Evolutionary conservation across 1,140 invertebrate genomes (phyloP), one percentile per base, ranked within the genome.

Genomic region (Procambarus clarkii): DNA sequence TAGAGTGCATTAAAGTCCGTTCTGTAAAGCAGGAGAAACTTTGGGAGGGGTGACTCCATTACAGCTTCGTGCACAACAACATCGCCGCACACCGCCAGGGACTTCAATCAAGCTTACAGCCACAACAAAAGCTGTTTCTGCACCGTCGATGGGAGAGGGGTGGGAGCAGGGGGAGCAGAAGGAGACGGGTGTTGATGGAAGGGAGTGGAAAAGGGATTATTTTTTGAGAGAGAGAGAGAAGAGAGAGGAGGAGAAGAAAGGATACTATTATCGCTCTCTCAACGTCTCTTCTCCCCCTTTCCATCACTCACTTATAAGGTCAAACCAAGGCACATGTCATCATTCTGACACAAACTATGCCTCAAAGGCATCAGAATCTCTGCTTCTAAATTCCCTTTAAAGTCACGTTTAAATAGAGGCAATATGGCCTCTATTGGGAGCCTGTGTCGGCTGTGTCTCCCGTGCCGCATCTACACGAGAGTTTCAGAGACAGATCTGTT

Each of bases 1-100:
- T 8, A n/a, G 69, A 74, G 7, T 74, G n/a, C 69, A 74, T 74
- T 74, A 74, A 74, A 74, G n/a, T 74, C 69, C n/a, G 34, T 74
- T 24, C 7, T 74, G n/a, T 24, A 8, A 4, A 24, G 69, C n/a
- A 8, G 24, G n/a, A 13, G n/a, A 34, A 74, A 24, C n/a, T 74
- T 74, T n/a, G n/a, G n/a, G n/a, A n/a, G 69, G 5, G 60, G 60
- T 21, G 60, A 21, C 60, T 64, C 60, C 60, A 64, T 64, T 64
- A 64, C 60, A 15, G 8, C 13, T 54, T 54, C 50, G 0, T 0
- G 9, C 13, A 64, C 60, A 21, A 64, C 60, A 64, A 64, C 60
- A 64, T 0, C 18, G 2, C 60, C 60, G 18, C 60, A 64, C 60
- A 64, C 4, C 60, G 4, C 60, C 4, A 9, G 0, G 11, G 3